Evolutionary conservation across 2,113 vertebrate genomes (phyloP), one percentile per base, ranked within the genome.

Genomic region (Pteropus alecto): DNA sequence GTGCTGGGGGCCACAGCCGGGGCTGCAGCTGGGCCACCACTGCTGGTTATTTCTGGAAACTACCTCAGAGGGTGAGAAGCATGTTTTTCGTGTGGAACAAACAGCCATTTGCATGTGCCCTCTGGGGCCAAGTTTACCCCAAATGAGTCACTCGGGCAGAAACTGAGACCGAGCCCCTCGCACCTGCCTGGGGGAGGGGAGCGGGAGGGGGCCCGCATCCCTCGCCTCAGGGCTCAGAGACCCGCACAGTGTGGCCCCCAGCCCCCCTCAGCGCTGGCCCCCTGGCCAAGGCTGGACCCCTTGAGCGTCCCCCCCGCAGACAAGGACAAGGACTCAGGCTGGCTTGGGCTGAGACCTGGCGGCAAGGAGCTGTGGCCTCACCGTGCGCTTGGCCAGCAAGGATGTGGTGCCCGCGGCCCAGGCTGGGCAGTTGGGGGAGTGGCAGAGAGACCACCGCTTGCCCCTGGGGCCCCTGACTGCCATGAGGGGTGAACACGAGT

Each of bases 51-150:
- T 97, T 95, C n/a, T 46, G 92, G 76, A 93, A 89, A 84, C 12
- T 74, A 82, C 9, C 48, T 54, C 70, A 21, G 81, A 10, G 28
- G 22, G 28, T 6, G 28, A 96, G 77, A 96, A 92, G 63, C 87
- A 26, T 94, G 95, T 90, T 90, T 92, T 73, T 94, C 70, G 46
- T 76, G 60, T 85, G 92, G 88, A 95, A 96, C 96, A 94, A 94
- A 95, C 61, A 96, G 3, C 83, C 73, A 97, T 97, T 97, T 97
- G 97, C 97, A 97, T 97, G 95, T 13, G 38, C 82, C 71, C 65
- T 78, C 7, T 14, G 51, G 68, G 61, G 94, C 63, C 61, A 19
- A 26, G 15, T 90, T 38, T 63, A 70, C 28, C 54, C 88, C 3
- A 60, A 92, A 94, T 97, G 96, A 97, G 70, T 96, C 41, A 78